Conservation (phyloP, 37 sponge, comb jelly and placozoan species). For the Spongilla lacustris region DNA sequence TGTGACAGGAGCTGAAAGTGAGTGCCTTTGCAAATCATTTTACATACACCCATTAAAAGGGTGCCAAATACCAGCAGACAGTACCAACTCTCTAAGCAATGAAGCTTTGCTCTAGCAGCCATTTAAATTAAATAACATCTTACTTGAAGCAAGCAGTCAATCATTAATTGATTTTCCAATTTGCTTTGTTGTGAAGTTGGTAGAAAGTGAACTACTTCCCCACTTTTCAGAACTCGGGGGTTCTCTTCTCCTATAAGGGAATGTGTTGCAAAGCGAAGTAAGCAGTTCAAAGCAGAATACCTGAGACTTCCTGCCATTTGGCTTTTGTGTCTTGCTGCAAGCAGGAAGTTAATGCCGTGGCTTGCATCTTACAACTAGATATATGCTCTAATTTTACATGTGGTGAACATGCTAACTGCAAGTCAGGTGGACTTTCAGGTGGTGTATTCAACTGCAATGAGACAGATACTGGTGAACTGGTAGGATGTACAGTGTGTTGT, state of each 20-base stretch:
- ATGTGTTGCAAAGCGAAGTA: neutral
- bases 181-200: neutral
- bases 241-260: neutral
- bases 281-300: neutral
- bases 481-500: neutral
- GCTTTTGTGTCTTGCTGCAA: neutral
- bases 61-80: too few relatives aligned
- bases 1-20: too few relatives aligned
- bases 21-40: too few relatives aligned
- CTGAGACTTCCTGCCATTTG: neutral
- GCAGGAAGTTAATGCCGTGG: neutral
- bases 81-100: too few relatives aligned
- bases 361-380: neutral
- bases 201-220: slow-evolving; percentile 2
- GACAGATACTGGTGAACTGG: neutral
- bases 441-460: slow-evolving; percentile 1
- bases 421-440: neutral
- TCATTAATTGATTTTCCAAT: neutral
- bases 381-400: neutral
- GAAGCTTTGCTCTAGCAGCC: too few relatives aligned
- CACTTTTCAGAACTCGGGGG: neutral
- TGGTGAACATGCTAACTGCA: too few relatives aligned
- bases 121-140: neutral
- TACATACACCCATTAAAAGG: too few relatives aligned
- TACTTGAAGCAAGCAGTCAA: neutral